These are phyloP conservation scores for Lateolabrax maculatus DNA, from an alignment of 2,797 vertebrate genomes.

Conservation along the genomic window DNA sequence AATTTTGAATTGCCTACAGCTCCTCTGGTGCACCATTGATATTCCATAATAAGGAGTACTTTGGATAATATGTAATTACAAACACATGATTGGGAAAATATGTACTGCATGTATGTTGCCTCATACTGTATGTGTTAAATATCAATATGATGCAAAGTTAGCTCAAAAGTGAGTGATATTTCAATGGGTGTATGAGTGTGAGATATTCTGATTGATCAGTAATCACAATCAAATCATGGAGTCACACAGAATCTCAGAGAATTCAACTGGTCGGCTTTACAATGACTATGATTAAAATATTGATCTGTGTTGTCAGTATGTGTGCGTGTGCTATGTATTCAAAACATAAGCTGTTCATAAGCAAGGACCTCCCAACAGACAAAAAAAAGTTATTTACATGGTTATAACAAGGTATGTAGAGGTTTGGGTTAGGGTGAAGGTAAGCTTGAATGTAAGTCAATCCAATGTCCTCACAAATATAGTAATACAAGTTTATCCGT, in stretches of 20 bases:
- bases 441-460: not conserved
- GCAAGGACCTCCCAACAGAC: too few species aligned
- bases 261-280: not conserved
- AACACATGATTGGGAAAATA: not conserved
- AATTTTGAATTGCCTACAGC: not conserved
- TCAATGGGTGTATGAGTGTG: not conserved
- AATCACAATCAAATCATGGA: not conserved
- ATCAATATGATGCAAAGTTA: not conserved
- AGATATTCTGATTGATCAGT: not conserved
- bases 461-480: not conserved
- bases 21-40: not conserved
- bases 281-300: constrained; percentile 3
- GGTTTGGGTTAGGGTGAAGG: not conserved
- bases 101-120: not conserved
- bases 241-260: not conserved
- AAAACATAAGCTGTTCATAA: not conserved
- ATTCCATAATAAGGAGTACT: not conserved
- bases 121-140: not conserved
- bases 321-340: not conserved
- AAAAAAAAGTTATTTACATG: not conserved
- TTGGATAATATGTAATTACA: too few species aligned
- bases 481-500: not conserved
- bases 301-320: not conserved
- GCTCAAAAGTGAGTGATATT: not conserved
- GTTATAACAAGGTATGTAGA: not conserved